These are phyloP conservation scores for Venustaconcha ellipsiformis DNA, from an alignment of 1,140 invertebrate species.

Conservation along the genomic window DNA sequence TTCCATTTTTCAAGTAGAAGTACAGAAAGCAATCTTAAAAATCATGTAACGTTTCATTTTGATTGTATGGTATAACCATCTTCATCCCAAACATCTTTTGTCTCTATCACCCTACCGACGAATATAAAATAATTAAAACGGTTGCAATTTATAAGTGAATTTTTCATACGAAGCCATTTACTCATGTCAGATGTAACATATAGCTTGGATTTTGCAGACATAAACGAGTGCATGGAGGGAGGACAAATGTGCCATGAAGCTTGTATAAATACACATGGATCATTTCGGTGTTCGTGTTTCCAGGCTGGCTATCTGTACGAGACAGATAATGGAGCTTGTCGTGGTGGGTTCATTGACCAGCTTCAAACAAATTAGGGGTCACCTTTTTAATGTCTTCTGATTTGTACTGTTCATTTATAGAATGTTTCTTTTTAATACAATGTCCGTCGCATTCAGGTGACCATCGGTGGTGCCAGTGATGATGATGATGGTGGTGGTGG, in stretches of 20 bases:
- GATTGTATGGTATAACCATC: neutral
- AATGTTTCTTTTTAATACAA: too few relatives aligned
- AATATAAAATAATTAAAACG: neutral
- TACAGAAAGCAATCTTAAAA: too few relatives aligned
- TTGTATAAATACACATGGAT: conserved; percentile 76
- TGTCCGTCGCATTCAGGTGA: too few relatives aligned
- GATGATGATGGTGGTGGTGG: too few relatives aligned
- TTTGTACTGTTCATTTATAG: neutral
- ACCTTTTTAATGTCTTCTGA: neutral
- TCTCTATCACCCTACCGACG: neutral
- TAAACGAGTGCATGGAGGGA: conserved; percentile 46
- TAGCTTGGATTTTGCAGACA: conserved; percentile 25
- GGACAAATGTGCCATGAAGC: conserved; percentile 59
- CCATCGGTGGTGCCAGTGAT: too few relatives aligned
- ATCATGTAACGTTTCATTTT: neutral
- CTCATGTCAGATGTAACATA: neutral
- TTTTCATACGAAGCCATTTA: neutral
- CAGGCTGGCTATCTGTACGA: conserved; percentile 57
- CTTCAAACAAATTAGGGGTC: neutral
- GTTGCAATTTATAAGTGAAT: neutral
- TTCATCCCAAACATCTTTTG: too few relatives aligned
- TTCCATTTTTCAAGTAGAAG: too few relatives aligned
- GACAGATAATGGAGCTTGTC: conserved; percentile 65
- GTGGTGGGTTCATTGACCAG: conserved; percentile 51
- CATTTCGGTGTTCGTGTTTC: conserved; percentile 62